A percentile compares a stretch with the other conserved stretches of the same genome.
These are phyloP conservation scores for Perca flavescens DNA, from an alignment of 2,113 vertebrate species.

Conservation along the genomic window DNA sequence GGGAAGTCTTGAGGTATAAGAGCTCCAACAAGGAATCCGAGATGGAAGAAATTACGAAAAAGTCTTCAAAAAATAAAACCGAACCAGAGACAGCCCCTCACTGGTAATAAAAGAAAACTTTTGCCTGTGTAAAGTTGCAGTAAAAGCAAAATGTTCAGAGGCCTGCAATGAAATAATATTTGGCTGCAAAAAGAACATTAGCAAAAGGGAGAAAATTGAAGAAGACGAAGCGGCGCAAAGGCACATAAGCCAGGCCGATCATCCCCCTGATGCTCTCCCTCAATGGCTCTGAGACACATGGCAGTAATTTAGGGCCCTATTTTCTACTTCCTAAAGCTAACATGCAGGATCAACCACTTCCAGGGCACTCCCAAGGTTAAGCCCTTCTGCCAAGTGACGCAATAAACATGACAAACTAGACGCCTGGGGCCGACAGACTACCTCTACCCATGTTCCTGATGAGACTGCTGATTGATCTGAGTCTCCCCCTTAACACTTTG, in stretches of 20 bases:
- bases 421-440: constrained; percentile 55
- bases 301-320: constrained; percentile 88
- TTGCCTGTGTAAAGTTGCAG: constrained; percentile 50
- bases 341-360: constrained; percentile 82
- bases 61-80: constrained; percentile 51
- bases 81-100: constrained; percentile 48
- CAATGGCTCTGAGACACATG: constrained; percentile 86
- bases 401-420: constrained; percentile 80
- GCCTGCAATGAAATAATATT: constrained; percentile 75
- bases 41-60: constrained; percentile 68
- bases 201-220: constrained; percentile 55
- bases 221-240: constrained; percentile 38
- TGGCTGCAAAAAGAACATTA: constrained; percentile 71
- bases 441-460: constrained; percentile 60
- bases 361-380: constrained; percentile 84
- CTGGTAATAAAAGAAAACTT: constrained; percentile 66
- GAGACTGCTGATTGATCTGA: constrained; percentile 66
- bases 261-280: constrained; percentile 80
- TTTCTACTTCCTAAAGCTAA: constrained; percentile 86
- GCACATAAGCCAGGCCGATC: constrained; percentile 73
- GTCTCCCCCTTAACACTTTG: constrained; percentile 56
- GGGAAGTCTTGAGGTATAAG: constrained; percentile 55
- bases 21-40: constrained; percentile 45
- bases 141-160: constrained; percentile 39
- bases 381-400: constrained; percentile 79